Percentiles rank a stretch among this genome's conserved stretches.
Evolutionary conservation across 2,113 vertebrate species (phyloP).

Genomic region (Andinoacara biseriatus): DNA sequence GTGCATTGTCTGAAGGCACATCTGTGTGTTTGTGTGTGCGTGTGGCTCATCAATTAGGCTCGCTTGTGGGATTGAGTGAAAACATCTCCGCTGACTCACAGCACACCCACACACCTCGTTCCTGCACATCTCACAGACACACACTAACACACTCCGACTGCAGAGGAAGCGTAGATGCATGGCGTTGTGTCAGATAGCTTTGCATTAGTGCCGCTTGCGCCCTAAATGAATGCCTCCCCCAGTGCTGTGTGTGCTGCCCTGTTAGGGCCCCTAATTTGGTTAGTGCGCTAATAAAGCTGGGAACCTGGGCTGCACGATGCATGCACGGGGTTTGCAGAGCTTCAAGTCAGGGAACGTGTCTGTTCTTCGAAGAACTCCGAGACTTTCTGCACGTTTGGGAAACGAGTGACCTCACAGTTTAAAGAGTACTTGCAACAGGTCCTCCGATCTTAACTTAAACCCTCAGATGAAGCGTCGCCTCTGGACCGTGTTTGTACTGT

Average conservation of each 20-base stretch:
- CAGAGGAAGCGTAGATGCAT: conserved; percentile 33
- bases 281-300: conserved; percentile 70
- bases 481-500: neutral
- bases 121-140: conserved; percentile 38
- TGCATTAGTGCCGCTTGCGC: conserved; percentile 57
- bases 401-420: neutral
- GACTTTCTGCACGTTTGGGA: neutral
- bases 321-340: neutral
- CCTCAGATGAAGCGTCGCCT: too few species aligned
- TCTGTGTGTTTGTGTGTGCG: conserved; percentile 11
- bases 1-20: conserved; percentile 49
- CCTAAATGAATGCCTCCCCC: conserved; percentile 64
- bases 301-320: conserved; percentile 59
- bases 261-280: conserved; percentile 71
- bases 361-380: neutral
- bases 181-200: conserved; percentile 62
- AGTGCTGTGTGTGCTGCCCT: conserved; percentile 66
- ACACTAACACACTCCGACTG: neutral
- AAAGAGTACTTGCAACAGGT: neutral
- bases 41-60: conserved; percentile 68
- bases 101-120: conserved; percentile 65
- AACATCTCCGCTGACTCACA: conserved; percentile 53
- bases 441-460: neutral
- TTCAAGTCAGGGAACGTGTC: neutral
- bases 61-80: conserved; percentile 61